Evolutionary conservation across 2,113 vertebrate genomes (phyloP), one percentile per base, ranked within the genome.

Genomic region (Zapus hudsonius): DNA sequence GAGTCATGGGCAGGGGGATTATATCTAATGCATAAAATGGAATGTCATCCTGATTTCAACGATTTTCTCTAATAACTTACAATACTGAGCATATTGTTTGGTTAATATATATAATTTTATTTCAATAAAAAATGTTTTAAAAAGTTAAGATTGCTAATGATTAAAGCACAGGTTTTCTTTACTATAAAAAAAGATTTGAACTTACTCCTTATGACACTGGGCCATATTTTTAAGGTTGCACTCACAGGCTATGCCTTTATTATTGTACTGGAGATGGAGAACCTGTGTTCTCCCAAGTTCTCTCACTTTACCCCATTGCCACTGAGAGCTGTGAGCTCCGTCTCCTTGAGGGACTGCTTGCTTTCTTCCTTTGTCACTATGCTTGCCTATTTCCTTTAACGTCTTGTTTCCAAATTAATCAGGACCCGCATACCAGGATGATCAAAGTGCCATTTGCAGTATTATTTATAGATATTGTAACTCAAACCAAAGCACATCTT

Each of bases 401-500:
- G 42, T 90, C 38, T 64, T 20, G 27, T 59, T 42, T 78, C 84
- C 70, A 67, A 23, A 57, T 83, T 67, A 61, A n/a, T 74, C 10
- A 17, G 70, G 72, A 91, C 72, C 59, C 27, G 22, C 55, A 31
- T 95, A 76, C 6, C 59, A 57, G 44, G 20, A 47, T 80, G 33
- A 59, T 55, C 82, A 79, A 23, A 52, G 55, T 47, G 40, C 84
- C 42, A 82, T 63, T 90, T 47, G 79, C 52, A 57, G 40, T 78
- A 52, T 89, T 70, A 40, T 78, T 73, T 91, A 72, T 66, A 40
- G 74, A 63, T 59, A 81, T 57, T 15, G 61, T 84, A 90, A 87
- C 79, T 87, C 31, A 5, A 75, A 42, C 29, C 44, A 81, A 84
- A 72, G 84, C 90, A 61, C 82, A 57, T 40, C 59, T 72, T 87